Base-by-base conservation (phyloP, 2,797 vertebrate genomes). In the Schizopygopsis malacanthus region DNA sequence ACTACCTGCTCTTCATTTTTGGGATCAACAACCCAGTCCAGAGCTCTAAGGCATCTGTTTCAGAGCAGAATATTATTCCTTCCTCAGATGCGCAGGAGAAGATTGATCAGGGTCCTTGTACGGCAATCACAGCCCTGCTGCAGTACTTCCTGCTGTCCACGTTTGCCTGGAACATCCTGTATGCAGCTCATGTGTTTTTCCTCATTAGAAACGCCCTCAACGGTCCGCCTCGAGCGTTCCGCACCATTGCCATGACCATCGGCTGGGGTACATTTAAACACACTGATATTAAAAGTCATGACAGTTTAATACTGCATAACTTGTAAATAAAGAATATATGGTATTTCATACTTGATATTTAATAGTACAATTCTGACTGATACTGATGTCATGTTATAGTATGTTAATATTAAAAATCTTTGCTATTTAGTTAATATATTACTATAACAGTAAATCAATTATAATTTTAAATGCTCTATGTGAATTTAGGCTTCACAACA, bases 1-100 rank as follows among this genome's bases (percentile, higher is more conserved):
- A 96, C 88, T 96, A 95, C 89, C 91, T 95, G 43, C 90, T 94
- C 89, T 96, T 96, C 85, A 83, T 95, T 82, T 89, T 90, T 78
- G 95, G 95, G 45, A 94, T 92, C 16, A 88, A 93, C 81, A 96
- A 95, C 61, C 47, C 88, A 2, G 22, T 16, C 70, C 18, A 15
- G 12, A 79, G 50, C 22, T 43, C 6, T 0, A 6, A 15, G 3
- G 3, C 12, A 3, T 13, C 2, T 52, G 1, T 11, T 16, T 13
- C 9, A 1, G 4, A 18, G 0, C 0, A 2, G 3, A 90, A 87
- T 6, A 0, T 0, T 0, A 0, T 91, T 41, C 88, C 63, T 15
- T 1, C 0, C 2, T 86, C 88, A 0, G 93, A 94, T 0, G 0
- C 0, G 0, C 0, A 15, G 8, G 33, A 84, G 6, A 61, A 6